Percentiles rank a stretch among this genome's conserved stretches.
These are phyloP conservation scores for Oceanodroma leucorhoa DNA, from an alignment of 2,797 vertebrate species.

Conservation along the genomic window DNA sequence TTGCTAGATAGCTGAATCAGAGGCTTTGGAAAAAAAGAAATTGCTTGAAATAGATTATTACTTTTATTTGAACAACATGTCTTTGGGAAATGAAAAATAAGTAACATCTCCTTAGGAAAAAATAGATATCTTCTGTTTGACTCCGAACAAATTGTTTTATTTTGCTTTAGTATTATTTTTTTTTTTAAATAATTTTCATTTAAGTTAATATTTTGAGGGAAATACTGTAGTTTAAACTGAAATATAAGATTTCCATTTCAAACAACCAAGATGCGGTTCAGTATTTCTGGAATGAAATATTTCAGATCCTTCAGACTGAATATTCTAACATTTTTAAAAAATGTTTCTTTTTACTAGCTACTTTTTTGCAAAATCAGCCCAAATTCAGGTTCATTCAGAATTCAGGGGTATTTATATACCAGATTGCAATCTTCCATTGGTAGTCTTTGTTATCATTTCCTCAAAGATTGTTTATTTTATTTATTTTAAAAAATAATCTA, in stretches of 20 bases:
- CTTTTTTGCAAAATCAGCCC: background rate
- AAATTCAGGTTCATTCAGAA: background rate
- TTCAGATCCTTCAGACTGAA: background rate
- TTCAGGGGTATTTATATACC: background rate
- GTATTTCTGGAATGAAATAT: background rate
- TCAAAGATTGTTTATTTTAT: background rate
- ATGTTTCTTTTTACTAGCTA: background rate
- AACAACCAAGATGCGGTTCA: background rate
- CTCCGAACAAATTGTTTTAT: background rate
- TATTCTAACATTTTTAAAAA: background rate
- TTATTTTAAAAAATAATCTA: background rate
- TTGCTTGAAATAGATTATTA: background rate
- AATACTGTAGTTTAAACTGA: background rate
- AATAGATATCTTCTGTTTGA: background rate
- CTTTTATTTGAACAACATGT: background rate
- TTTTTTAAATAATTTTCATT: background rate
- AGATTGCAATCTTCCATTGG: background rate
- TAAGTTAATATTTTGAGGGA: background rate
- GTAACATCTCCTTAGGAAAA: background rate
- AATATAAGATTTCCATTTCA: background rate
- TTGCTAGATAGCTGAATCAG: background rate
- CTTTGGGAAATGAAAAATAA: background rate
- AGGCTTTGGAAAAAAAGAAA: background rate
- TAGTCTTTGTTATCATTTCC: background rate
- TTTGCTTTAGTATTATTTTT: background rate